Evolutionary conservation across 2,888 invertebrate genomes (phyloP), one percentile per base, ranked within the genome.

Genomic region (Meliscaeva auricollis): DNA sequence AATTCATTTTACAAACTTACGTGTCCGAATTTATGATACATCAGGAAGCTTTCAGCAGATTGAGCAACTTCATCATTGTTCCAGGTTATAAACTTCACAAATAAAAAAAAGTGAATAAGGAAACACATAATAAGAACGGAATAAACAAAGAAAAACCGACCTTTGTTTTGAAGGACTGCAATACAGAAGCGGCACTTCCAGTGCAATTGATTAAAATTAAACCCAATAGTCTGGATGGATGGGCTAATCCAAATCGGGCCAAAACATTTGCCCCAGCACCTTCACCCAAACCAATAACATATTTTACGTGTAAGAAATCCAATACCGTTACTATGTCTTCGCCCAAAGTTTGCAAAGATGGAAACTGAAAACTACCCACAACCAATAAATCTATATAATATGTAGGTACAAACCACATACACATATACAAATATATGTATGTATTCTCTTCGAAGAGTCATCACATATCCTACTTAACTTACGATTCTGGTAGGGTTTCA

Each of bases 11-110:
- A 9, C 6, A 41, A 87, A 95, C 97, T 95, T 94, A 97, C 97
- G 93, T 96, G 96, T 92, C 97, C 98, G 92, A 97, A 97, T 94
- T 97, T 96, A 92, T 98, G 97, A 91, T 97, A 96, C 89, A 97
- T 95, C 87, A 98, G 94, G 92, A 97, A 97, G 89, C 96, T 96
- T 93, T 97, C 97, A 81, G 97, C 97, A 1, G 96, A 96, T 88
- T 97, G 96, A 78, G 96, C 96, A 92, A 97, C 97, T 90, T 95
- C 96, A 35, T 96, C 94, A 77, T 97, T 94, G 89, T 95, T 96
- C 96, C 97, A 96, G 89, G 96, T 95, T 87, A 97, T 96, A 90
- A 97, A 95, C 94, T 96, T 91, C 83, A 58, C 68, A 72, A 46
- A 64, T 84, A 7, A 58, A 60, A 75, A 4, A 0, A 72, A 15